These are phyloP conservation scores for Meganola albula DNA, from an alignment of 2,888 invertebrate genomes.

Conservation along the genomic window DNA sequence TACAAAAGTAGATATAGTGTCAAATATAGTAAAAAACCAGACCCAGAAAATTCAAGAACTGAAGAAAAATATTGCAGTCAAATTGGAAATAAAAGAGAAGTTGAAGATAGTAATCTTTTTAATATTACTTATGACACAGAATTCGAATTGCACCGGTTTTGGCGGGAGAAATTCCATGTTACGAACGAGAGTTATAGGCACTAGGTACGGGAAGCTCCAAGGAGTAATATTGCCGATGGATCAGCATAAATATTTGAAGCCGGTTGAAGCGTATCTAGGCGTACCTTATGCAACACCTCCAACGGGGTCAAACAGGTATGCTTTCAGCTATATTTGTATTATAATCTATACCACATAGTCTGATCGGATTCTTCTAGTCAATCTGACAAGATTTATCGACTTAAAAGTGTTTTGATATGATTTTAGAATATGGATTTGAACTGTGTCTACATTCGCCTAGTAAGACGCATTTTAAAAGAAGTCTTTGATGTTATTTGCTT, in stretches of 20 bases:
- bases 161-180: conserved; percentile 81
- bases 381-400: no score
- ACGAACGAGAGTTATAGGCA: conserved; percentile 88
- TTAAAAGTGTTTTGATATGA: no score
- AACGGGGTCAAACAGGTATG: conserved; percentile 85
- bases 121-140: conserved; percentile 50
- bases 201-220: conserved; percentile 90
- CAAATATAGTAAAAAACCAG: conserved; percentile 25
- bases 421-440: no score
- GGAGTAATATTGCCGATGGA: conserved; percentile 89
- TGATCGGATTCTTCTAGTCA: no score
- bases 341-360: conserved; percentile 9
- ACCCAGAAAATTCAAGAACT: conserved; percentile 23
- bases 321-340: conserved; percentile 19
- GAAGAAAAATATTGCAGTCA: conserved; percentile 30
- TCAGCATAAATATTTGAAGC: conserved; percentile 84
- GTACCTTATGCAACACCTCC: conserved; percentile 94
- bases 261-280: conserved; percentile 88
- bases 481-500: no score
- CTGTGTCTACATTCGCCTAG: no score
- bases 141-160: conserved; percentile 59
- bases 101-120: conserved; percentile 51
- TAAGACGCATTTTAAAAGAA: no score
- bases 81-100: conserved; percentile 38
- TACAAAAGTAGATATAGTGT: conserved; percentile 28